Base-by-base conservation (phyloP, 1,140 invertebrate species). In the Eueides isabella region DNA sequence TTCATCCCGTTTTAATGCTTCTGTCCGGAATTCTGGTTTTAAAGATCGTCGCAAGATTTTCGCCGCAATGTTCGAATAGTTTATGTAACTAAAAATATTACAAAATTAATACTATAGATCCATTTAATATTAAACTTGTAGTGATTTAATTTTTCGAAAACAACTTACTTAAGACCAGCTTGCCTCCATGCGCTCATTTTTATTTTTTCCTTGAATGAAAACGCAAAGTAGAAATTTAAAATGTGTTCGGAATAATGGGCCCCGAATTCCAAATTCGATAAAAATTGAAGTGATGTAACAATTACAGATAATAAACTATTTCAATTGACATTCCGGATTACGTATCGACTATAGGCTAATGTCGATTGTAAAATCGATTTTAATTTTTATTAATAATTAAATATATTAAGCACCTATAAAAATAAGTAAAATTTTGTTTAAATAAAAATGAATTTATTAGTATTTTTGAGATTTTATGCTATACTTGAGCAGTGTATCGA, bases 51-150 rank as follows among this genome's bases (percentile, higher is more conserved):
- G 94, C 61, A 98, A 93, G 38, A 98, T 91, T 87, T 94, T 96
- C 12, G 98, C 97, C 83, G 97, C 97, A 86, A 98, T 97, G 86
- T 96, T 97, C 30, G 98, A 98, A 88, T 98, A 99, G 93, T 97
- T 97, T 91, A 98, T 97, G 94, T 99, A 99, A 94, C 97, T 92
- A 79, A 83, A 89, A 81, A 70, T 55, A 55, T 55, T 3, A 77
- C 63, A 23, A 31, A 44, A 55, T 69, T 48, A 6, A 29, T 72
- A 61, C 19, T 73, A 30, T 28, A 65, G 71, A 5, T 11, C 28
- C 16, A 5, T 62, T 70, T 0, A 19, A 12, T 30, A 29, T 11
- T 2, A 23, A 23, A 23, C 7, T 23, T 3, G 26, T 12, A 55
- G 2, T 26, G n/a, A 23, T 23, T 55, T 63, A 63, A 63, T 12